phyloP scores from a whole-genome alignment of 2,113 vertebrate species.

The Tetrax tetrax region DNA sequence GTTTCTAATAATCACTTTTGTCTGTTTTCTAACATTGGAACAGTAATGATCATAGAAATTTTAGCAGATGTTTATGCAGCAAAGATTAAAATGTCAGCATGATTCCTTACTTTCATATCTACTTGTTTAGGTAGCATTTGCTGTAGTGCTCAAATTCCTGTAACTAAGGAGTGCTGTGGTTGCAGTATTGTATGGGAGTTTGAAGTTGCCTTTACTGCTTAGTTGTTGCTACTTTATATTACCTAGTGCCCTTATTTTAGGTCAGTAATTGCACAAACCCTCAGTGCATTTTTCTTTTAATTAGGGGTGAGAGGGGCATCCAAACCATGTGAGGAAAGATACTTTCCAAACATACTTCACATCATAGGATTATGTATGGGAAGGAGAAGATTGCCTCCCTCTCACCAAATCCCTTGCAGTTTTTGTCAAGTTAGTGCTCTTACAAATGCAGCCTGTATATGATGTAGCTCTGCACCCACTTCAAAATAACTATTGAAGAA shows the following conservation, averaged over 20 bases:
- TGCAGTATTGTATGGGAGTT: constrained; percentile 68
- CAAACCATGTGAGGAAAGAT: background rate
- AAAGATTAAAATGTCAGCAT: background rate
- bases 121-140: background rate
- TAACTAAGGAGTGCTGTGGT: background rate
- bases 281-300: background rate
- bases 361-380: background rate
- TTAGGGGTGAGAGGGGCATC: background rate
- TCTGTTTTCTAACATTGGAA: background rate
- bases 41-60: background rate
- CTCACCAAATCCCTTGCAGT: background rate
- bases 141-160: constrained; percentile 53
- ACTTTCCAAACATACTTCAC: background rate
- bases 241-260: background rate
- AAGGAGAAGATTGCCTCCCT: background rate
- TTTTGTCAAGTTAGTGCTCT: background rate
- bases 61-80: background rate
- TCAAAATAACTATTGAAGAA: background rate
- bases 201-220: constrained; percentile 67
- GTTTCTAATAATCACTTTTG: background rate
- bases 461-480: background rate
- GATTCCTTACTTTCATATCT: background rate
- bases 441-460: background rate
- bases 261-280: background rate
- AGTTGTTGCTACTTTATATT: constrained; percentile 41